These are phyloP conservation scores for Drosophila takahashii DNA, from an alignment of 1,140 invertebrate species.

Conservation along the genomic window DNA sequence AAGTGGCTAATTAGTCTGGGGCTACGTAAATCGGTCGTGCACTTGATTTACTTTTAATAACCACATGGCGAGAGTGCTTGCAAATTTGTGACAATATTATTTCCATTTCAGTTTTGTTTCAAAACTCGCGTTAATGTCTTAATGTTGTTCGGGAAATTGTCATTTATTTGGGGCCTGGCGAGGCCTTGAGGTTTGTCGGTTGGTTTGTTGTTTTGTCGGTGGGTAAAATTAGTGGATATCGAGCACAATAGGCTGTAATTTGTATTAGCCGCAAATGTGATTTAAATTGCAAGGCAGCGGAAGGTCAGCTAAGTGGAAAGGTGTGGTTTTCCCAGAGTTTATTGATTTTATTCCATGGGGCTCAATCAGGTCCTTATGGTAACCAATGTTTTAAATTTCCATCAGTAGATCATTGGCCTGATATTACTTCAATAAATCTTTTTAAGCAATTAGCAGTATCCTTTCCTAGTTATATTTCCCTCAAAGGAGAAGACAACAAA, in stretches of 20 bases:
- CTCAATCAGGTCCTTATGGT: slow-evolving; percentile 18
- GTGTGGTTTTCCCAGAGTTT: slow-evolving; percentile 19
- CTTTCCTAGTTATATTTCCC: slow-evolving; percentile 21
- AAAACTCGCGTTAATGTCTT: slow-evolving; percentile 51
- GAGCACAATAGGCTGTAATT: slow-evolving; percentile 49
- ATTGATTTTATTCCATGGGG: slow-evolving; percentile 35
- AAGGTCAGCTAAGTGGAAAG: slow-evolving; percentile 4
- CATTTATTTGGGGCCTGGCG: slow-evolving; percentile 63
- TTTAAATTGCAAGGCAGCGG: slow-evolving; percentile 67
- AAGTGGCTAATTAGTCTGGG: slow-evolving; percentile 63
- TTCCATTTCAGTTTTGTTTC: slow-evolving; percentile 25
- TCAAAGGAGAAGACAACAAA: slow-evolving; percentile 20
- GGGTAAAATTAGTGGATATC: slow-evolving; percentile 54
- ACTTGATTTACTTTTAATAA: slow-evolving; percentile 77
- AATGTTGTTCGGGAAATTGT: slow-evolving; percentile 68
- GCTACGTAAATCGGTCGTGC: slow-evolving; percentile 54
- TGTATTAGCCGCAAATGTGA: slow-evolving; percentile 66
- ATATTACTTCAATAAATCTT: slow-evolving; percentile 5
- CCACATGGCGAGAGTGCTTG: slow-evolving; percentile 44
- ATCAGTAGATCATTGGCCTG: neutral
- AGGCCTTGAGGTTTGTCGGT: neutral
- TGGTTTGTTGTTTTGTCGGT: neutral
- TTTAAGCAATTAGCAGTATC: slow-evolving; percentile 4
- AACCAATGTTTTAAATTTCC: neutral
- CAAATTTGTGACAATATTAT: slow-evolving; percentile 54